Base-by-base conservation (phyloP, 1,140 invertebrate species). In the Sitodiplosis mosellana region DNA sequence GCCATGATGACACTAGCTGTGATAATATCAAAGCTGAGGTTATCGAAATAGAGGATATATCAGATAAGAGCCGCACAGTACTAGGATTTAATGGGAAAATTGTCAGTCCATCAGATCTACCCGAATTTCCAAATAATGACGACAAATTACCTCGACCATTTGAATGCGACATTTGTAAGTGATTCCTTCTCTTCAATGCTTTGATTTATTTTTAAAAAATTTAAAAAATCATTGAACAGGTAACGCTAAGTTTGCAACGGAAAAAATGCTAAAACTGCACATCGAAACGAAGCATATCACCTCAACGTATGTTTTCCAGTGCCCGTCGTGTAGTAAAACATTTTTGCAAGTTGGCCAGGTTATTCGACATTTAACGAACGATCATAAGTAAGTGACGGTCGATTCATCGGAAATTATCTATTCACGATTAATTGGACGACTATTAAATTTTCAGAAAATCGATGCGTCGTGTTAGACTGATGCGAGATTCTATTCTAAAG, bases 311-410 rank as follows among this genome's bases (percentile, higher is more conserved):
- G 74, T 77, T 3, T 81, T 76, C 57, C 72, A 73, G 12, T 83
- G 80, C 56, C 78, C 77, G 11, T 75, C 74, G 49, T 82, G 80
- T 56, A 61, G 74, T n/a, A 72, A 73, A 48, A 74, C 72, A 50
- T 81, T 81, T 60, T 67, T 76, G 33, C 80, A 78, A 52, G 69
- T 74, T 0, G 80, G 77, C 71, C 74, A 76, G 54, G 79, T 81
- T 5, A 77, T 78, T 55, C 68, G 79, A n/a, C 80, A 83, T 69
- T 65, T 82, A 8, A 73, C 72, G 47, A 81, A 78, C 70, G 73
- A 80, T 56, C 75, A 78, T 59, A 67, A 72, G 72, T 74, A 63
- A 49, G 55, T 59, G 17, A 22, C 38, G 38, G 38, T 41, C 38
- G 7, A n/a, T 18, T 17, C 38, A 11, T 41, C 38, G 7, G 7